Base-by-base conservation (phyloP, 2,113 vertebrate genomes). In the Noctilio leporinus region DNA sequence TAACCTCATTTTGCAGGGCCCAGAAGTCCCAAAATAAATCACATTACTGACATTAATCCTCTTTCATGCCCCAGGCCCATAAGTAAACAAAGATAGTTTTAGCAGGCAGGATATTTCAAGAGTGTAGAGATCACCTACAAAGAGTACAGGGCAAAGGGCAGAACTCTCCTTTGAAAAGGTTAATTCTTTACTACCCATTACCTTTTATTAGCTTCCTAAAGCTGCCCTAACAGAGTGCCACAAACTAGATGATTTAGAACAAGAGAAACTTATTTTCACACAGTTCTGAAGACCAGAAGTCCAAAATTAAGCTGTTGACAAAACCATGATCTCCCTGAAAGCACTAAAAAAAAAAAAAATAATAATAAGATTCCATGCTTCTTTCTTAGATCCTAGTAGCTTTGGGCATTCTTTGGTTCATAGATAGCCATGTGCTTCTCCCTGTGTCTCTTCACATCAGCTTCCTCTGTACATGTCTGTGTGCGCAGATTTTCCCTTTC, bases 281-380 rank as follows among this genome's bases (percentile, higher is more conserved):
- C 1, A 38, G 1, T 62, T 81, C 11, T 47, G 53, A 1, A 86
- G 35, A 4, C 2, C 40, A 12, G 20, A 73, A 33, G 10, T 28
- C n/a, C 20, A 33, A 84, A 53, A 43, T 69, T 10, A 33, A 86
- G 33, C 43, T 26, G 7, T 24, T 69, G 33, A 19, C 33, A 28
- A 19, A 10, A 33, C 3, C 10, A 5, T 62, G 4, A 9, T 16
- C 16, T 28, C 24, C 69, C 30, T 40, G 15, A 64, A 35, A 47
- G 14, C 4, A 43, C 9, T 16, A 62, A 5, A 4, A 14, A 4
- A 43, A 10, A 1, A 16, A 6, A n/a, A n/a, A n/a, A n/a, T n/a
- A n/a, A n/a, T n/a, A n/a, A n/a, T n/a, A n/a, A 30, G 72, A 47
- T 64, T 93, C 17, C 55, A 10, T 62, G 53, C 2, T 1, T n/a